Conservation (phyloP, 2,797 vertebrate genomes). For the Linurgus olivaceus region DNA sequence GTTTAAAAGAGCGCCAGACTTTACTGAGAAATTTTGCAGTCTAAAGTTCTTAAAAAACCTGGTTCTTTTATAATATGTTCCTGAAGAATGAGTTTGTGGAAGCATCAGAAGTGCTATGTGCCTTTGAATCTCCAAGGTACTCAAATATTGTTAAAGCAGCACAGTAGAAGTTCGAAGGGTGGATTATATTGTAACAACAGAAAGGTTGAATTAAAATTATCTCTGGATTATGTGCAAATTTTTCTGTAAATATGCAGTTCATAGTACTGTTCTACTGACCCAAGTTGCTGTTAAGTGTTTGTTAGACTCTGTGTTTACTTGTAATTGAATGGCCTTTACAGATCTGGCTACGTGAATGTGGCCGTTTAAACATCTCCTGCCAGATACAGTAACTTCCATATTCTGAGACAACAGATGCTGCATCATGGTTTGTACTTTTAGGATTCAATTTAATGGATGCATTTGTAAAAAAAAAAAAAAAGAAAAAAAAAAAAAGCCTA, state of each 20-base stretch:
- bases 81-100: background rate
- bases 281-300: background rate
- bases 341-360: background rate
- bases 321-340: background rate
- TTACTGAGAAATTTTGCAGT: background rate
- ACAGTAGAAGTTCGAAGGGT: background rate
- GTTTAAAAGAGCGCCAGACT: background rate
- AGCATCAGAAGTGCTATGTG: background rate
- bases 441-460: background rate
- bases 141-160: background rate
- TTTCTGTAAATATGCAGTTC: background rate
- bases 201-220: background rate
- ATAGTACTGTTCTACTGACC: background rate
- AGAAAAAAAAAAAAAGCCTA: no score
- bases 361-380: background rate
- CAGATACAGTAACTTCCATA: background rate
- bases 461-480: background rate
- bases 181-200: background rate
- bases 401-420: constrained; percentile 4
- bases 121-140: background rate
- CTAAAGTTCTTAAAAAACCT: background rate
- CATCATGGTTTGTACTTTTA: background rate
- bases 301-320: background rate
- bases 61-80: background rate
- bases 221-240: background rate